Conservation (phyloP, 2,888 invertebrate species). For the Mesoligia furuncula region DNA sequence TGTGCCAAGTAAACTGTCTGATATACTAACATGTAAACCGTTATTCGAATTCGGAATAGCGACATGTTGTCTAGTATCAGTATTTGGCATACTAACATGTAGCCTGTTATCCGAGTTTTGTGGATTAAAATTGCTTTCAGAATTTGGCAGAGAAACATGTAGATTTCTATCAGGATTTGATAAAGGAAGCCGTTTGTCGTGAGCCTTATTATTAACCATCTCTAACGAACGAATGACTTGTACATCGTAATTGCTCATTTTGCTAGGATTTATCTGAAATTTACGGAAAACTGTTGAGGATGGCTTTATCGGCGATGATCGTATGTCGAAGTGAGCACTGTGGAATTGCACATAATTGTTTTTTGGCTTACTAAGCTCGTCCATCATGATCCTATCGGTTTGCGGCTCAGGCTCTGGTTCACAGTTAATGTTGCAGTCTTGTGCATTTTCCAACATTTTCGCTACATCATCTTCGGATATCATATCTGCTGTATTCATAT, state of each 20-base stretch:
- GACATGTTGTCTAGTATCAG: slow-evolving; percentile 28
- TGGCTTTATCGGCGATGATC: slow-evolving; percentile 87
- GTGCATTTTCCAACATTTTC: slow-evolving; percentile 42
- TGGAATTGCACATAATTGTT: slow-evolving; percentile 79
- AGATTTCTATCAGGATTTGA: slow-evolving; percentile 36
- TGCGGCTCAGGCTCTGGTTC: slow-evolving; percentile 31
- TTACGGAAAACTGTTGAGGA: slow-evolving; percentile 84
- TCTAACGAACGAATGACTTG: slow-evolving; percentile 80
- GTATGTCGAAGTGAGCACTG: slow-evolving; percentile 86
- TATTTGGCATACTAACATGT: slow-evolving; percentile 40
- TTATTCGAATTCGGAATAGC: slow-evolving; percentile 38
- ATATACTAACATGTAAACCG: slow-evolving; percentile 29
- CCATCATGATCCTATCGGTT: slow-evolving; percentile 38
- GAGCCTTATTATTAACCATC: slow-evolving; percentile 66
- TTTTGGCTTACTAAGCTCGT: slow-evolving; percentile 68
- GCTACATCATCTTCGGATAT: slow-evolving; percentile 35
- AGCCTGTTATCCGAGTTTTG: slow-evolving; percentile 28
- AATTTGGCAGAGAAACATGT: slow-evolving; percentile 32
- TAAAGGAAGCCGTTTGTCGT: slow-evolving; percentile 30
- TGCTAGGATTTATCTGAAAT: slow-evolving; percentile 85
- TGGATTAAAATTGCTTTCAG: slow-evolving; percentile 32
- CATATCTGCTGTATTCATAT: slow-evolving; percentile 38
- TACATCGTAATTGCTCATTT: slow-evolving; percentile 81
- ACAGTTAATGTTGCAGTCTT: slow-evolving; percentile 42
- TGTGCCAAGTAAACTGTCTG: slow-evolving; percentile 45